These are phyloP conservation scores for Pandemis cinnamomeana DNA, from an alignment of 2,888 invertebrate genomes.

Conservation along the genomic window DNA sequence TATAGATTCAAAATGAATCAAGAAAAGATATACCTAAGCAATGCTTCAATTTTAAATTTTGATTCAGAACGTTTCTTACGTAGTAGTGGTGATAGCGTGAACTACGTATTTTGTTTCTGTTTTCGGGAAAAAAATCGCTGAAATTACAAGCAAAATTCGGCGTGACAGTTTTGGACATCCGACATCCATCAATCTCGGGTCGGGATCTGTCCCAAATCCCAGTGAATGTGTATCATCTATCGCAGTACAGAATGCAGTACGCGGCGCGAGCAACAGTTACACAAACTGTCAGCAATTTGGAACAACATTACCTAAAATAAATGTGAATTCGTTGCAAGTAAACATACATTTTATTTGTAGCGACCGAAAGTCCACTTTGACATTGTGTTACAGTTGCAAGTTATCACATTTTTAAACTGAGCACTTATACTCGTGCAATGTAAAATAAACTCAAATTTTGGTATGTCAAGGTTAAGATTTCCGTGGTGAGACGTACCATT, in stretches of 20 bases:
- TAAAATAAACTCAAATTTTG: conserved; percentile 18
- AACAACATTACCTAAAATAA: conserved; percentile 72
- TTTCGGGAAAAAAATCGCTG: too few species aligned
- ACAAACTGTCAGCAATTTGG: conserved; percentile 78
- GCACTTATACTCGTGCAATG: conserved; percentile 19
- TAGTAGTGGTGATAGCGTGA: too few species aligned
- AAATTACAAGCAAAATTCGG: neutral
- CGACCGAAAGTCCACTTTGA: neutral
- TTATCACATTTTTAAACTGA: conserved; percentile 18
- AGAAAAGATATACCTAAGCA: too few species aligned
- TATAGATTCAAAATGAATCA: too few species aligned
- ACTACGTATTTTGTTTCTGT: too few species aligned
- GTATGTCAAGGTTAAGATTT: neutral
- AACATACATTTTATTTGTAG: conserved; percentile 53
- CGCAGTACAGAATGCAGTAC: conserved; percentile 55
- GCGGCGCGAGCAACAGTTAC: conserved; percentile 71
- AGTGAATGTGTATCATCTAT: conserved; percentile 72
- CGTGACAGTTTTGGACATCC: neutral
- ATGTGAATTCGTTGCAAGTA: conserved; percentile 45
- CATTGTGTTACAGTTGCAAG: neutral
- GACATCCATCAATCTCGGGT: neutral
- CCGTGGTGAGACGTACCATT: conserved; percentile 51
- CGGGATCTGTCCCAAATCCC: conserved; percentile 27
- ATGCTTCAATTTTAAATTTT: too few species aligned
- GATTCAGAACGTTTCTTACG: too few species aligned